Percentiles rank a stretch among this genome's conserved stretches.
These are phyloP conservation scores for Drosophila carrolli DNA, from an alignment of 1,140 invertebrate species.

Conservation along the genomic window DNA sequence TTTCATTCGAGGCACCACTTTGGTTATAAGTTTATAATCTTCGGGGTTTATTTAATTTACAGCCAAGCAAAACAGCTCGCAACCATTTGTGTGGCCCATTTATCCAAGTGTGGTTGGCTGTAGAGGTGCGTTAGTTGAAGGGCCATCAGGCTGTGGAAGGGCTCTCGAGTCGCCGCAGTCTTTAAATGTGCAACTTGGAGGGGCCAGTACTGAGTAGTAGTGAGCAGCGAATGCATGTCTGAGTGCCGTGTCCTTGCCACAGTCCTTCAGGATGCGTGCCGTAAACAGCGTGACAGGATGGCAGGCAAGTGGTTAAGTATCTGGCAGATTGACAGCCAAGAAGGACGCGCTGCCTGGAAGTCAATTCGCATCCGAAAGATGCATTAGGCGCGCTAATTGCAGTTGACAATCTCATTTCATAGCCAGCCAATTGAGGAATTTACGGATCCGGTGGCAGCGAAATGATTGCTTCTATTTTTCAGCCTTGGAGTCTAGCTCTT, in stretches of 20 bases:
- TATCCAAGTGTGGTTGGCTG: conserved; percentile 19
- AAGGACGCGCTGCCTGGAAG: conserved; percentile 14
- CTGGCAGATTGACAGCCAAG: conserved; percentile 23
- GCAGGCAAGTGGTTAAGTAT: conserved; percentile 30
- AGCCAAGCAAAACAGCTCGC: conserved; percentile 35
- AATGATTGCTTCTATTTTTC: conserved; percentile 3
- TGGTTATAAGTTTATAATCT: conserved; percentile 43
- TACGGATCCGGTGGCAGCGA: background rate
- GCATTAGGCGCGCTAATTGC: conserved; percentile 69
- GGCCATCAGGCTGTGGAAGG: conserved; percentile 50
- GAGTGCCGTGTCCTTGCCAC: conserved; percentile 51
- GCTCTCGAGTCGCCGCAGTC: conserved; percentile 57
- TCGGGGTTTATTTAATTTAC: conserved; percentile 53
- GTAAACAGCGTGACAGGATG: conserved; percentile 31
- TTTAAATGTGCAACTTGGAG: conserved; percentile 67
- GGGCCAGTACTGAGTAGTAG: conserved; percentile 9
- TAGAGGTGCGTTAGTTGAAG: conserved; percentile 51
- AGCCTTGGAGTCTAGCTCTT: conserved; percentile 10
- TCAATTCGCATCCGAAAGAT: conserved; percentile 52
- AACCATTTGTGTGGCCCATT: conserved; percentile 23
- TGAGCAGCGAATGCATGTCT: conserved; percentile 53
- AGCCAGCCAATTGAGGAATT: conserved; percentile 10
- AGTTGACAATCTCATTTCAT: conserved; percentile 66
- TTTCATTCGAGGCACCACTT: conserved; percentile 15
- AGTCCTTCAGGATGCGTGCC: conserved; percentile 44